phyloP scores from a whole-genome alignment of 2,888 invertebrate genomes.

The Leucozona laternaria region DNA sequence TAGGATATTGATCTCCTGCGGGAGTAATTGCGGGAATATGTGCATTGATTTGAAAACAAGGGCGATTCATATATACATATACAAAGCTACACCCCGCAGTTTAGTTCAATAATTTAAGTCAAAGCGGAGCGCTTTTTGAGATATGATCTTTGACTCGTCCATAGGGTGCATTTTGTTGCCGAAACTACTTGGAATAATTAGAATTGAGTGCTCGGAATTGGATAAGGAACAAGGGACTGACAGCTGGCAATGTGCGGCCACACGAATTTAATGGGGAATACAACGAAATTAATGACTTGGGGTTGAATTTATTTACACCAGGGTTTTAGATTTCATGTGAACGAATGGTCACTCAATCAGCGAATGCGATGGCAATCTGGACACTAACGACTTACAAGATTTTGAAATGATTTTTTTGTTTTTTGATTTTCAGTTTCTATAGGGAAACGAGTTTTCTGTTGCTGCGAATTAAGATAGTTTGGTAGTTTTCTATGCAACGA shows the following conservation, averaged over 20 bases:
- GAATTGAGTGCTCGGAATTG: constrained; percentile 40
- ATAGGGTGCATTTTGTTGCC: constrained; percentile 50
- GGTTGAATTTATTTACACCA: background rate
- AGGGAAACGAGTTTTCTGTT: background rate
- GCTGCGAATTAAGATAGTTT: background rate
- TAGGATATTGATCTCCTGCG: constrained; percentile 52
- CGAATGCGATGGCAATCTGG: constrained; percentile 1
- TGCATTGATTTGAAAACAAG: constrained; percentile 52
- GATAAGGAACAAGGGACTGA: constrained; percentile 32
- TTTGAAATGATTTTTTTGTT: background rate
- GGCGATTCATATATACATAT: no score
- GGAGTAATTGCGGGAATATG: constrained; percentile 1
- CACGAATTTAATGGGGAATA: constrained; percentile 22
- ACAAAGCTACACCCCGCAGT: constrained; percentile 52
- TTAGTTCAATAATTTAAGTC: constrained; percentile 59
- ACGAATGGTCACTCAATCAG: constrained; percentile 16
- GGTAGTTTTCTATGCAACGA: no score
- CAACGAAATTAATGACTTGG: constrained; percentile 5
- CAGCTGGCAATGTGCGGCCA: constrained; percentile 29
- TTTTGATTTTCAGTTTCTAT: background rate
- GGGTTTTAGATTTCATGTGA: constrained; percentile 13
- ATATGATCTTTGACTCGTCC: constrained; percentile 46
- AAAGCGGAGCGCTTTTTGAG: constrained; percentile 32
- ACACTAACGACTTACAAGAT: constrained; percentile 10
- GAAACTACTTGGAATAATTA: constrained; percentile 27